Evolutionary conservation across 2,888 invertebrate species (phyloP).

Genomic region (Tachina grossa): DNA sequence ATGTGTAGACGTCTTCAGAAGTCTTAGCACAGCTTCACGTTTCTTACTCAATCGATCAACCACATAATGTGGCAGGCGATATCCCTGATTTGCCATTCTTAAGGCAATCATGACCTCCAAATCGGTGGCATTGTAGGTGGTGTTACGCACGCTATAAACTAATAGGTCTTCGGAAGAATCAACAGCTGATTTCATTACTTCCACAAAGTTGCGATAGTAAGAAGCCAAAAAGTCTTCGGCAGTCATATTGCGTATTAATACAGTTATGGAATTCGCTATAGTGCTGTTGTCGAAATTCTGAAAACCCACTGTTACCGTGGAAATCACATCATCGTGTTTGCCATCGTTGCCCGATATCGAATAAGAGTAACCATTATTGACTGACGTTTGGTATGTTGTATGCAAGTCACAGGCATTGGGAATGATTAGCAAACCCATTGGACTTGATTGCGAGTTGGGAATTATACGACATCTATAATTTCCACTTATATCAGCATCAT

Average conservation of each 20-base stretch:
- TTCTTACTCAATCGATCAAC: slow-evolving; percentile 87
- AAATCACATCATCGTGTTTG: slow-evolving; percentile 92
- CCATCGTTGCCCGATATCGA: slow-evolving; percentile 95
- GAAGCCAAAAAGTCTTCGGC: slow-evolving; percentile 90
- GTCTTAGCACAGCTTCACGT: slow-evolving; percentile 85
- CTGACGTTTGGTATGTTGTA: slow-evolving; percentile 87
- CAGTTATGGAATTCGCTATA: slow-evolving; percentile 91
- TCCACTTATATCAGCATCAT: slow-evolving; percentile 94
- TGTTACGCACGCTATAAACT: slow-evolving; percentile 89
- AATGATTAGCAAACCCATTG: slow-evolving; percentile 87
- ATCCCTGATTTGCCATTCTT: slow-evolving; percentile 84
- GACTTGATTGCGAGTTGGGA: slow-evolving; percentile 84
- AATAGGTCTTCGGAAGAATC: slow-evolving; percentile 87
- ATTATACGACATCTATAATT: slow-evolving; percentile 93
- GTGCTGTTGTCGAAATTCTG: slow-evolving; percentile 91
- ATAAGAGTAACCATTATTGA: slow-evolving; percentile 88
- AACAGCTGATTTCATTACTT: slow-evolving; percentile 86
- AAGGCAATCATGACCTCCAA: slow-evolving; percentile 90
- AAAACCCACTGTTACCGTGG: slow-evolving; percentile 92
- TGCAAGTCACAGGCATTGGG: slow-evolving; percentile 91
- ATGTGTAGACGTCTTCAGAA: slow-evolving; percentile 84
- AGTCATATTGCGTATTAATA: slow-evolving; percentile 89
- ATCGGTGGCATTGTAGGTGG: slow-evolving; percentile 79
- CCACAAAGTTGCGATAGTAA: slow-evolving; percentile 89
- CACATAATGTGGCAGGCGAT: slow-evolving; percentile 87